A percentile compares a stretch with the other conserved stretches of the same genome.
These are phyloP conservation scores for Eriosoma lanigerum DNA, from an alignment of 1,140 invertebrate genomes.

Conservation along the genomic window DNA sequence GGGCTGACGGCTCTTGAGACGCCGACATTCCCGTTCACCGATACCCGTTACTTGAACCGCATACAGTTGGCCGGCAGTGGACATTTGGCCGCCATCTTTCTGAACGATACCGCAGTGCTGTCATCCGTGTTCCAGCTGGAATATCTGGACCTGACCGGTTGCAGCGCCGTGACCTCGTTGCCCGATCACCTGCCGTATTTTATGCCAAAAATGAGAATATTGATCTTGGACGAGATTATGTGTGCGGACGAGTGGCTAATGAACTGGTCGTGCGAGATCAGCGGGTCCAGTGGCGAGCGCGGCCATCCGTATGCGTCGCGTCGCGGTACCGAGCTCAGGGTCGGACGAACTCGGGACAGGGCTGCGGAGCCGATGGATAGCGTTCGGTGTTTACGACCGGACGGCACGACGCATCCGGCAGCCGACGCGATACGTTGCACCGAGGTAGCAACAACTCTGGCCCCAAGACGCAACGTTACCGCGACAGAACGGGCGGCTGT, in stretches of 20 bases:
- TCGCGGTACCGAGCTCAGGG: neutral
- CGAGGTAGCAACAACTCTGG: neutral
- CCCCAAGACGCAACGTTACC: neutral
- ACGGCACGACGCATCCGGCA: neutral
- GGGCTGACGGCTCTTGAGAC: neutral
- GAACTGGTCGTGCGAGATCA: slow-evolving; percentile 38
- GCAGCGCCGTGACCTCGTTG: neutral
- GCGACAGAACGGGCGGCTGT: neutral
- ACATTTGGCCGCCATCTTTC: neutral
- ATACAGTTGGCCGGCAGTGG: slow-evolving; percentile 3
- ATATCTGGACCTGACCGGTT: slow-evolving; percentile 23
- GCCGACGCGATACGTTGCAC: neutral
- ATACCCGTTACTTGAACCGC: slow-evolving; percentile 7
- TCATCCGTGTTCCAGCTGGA: slow-evolving; percentile 22
- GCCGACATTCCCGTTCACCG: slow-evolving; percentile 34
- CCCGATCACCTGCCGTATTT: neutral
- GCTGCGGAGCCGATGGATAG: neutral
- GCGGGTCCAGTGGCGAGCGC: neutral
- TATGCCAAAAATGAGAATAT: slow-evolving; percentile 18
- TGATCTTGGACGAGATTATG: neutral
- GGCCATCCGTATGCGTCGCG: neutral
- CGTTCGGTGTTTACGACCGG: neutral
- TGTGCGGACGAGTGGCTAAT: slow-evolving; percentile 1
- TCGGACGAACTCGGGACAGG: neutral
- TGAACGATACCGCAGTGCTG: slow-evolving; percentile 13